These are phyloP conservation scores for Anas flavirostris DNA, from an alignment of 2,797 vertebrate genomes.

Conservation along the genomic window DNA sequence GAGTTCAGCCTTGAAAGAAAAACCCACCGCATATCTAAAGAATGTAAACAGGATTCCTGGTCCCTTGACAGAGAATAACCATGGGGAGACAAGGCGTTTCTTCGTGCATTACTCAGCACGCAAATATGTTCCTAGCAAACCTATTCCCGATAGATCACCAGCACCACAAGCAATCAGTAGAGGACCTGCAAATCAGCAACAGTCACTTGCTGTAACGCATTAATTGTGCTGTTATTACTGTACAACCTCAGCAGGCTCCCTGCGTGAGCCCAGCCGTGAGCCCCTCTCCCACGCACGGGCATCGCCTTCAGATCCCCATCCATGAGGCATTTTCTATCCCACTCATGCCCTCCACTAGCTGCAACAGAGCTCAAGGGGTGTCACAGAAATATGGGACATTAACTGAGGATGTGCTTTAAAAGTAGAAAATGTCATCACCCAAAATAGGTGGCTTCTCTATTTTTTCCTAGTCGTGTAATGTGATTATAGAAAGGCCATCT, in stretches of 20 bases:
- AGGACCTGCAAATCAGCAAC: not conserved
- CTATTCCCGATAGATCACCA: not conserved
- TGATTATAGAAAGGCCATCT: not conserved
- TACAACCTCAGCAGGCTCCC: not conserved
- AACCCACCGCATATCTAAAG: not conserved
- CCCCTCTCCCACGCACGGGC: not conserved
- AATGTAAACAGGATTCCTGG: conserved; percentile 28
- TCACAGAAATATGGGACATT: not conserved
- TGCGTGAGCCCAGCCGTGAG: not conserved
- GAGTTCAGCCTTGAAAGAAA: not conserved
- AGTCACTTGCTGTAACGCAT: not conserved
- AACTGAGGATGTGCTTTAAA: not conserved
- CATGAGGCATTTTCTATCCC: not conserved
- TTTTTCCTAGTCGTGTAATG: not conserved
- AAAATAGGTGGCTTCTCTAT: not conserved
- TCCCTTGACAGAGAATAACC: not conserved
- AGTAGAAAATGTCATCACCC: not conserved
- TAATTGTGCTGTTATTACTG: not conserved
- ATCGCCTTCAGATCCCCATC: not conserved
- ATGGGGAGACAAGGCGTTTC: not conserved
- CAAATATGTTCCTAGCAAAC: not conserved
- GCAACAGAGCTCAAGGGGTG: not conserved
- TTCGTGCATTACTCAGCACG: not conserved
- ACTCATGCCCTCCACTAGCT: not conserved
- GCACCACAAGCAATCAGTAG: not conserved